Conservation (phyloP, 2,113 vertebrate genomes). For the Oreotragus oreotragus region DNA sequence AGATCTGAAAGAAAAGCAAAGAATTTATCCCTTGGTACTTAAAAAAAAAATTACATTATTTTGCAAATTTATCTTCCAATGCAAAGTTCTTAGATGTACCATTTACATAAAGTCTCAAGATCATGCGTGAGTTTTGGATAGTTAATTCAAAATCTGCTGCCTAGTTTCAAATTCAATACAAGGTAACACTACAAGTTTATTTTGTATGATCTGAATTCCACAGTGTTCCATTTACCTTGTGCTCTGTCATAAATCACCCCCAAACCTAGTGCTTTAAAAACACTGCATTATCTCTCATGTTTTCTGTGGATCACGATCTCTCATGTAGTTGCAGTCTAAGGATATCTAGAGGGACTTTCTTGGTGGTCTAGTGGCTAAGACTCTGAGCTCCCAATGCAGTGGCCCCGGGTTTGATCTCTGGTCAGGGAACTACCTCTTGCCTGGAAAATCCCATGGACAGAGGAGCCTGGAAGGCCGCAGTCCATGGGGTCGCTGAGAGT, state of each 20-base stretch:
- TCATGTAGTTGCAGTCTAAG: not conserved
- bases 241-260: not conserved
- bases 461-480: no score
- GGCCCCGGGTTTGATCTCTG: not conserved
- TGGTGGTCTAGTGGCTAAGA: not conserved
- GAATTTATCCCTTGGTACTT: not conserved
- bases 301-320: not conserved
- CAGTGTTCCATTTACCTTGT: not conserved
- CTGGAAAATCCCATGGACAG: no score
- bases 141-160: not conserved
- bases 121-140: not conserved
- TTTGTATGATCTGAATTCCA: not conserved
- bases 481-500: no score
- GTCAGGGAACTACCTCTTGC: not conserved
- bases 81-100: not conserved
- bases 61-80: not conserved
- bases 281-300: not conserved
- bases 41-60: not conserved
- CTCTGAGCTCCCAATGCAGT: not conserved
- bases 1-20: not conserved
- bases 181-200: not conserved
- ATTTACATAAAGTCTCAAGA: not conserved
- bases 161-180: conserved; percentile 22
- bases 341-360: not conserved
- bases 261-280: not conserved